Evolutionary conservation across 2,888 invertebrate genomes (phyloP).

Genomic region (Punctoribates punctum): DNA sequence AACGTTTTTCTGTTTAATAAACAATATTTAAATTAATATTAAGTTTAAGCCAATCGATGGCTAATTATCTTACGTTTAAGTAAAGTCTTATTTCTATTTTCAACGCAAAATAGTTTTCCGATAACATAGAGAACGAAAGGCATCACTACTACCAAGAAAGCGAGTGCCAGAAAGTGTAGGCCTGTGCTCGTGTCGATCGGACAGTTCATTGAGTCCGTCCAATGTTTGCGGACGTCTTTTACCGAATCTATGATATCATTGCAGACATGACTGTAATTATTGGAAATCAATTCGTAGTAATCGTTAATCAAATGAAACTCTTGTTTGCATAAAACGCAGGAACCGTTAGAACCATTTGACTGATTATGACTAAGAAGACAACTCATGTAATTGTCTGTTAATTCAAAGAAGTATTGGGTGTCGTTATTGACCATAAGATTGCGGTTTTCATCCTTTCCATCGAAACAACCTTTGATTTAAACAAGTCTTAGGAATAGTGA

Average conservation of each 20-base stretch:
- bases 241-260: slow-evolving; percentile 18
- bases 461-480: background rate
- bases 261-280: slow-evolving; percentile 4
- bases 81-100: background rate
- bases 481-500: background rate
- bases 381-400: background rate
- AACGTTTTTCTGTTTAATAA: background rate
- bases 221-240: slow-evolving; percentile 20
- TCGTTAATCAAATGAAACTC: background rate
- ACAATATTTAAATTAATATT: background rate
- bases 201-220: background rate
- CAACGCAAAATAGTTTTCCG: slow-evolving; percentile 8
- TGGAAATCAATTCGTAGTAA: background rate
- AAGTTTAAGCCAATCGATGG: background rate
- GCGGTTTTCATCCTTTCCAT: background rate
- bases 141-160: background rate
- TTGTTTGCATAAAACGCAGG: background rate
- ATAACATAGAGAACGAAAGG: background rate
- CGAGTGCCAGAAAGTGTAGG: background rate
- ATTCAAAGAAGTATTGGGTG: background rate
- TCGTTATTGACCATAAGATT: slow-evolving; percentile 14
- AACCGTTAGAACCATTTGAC: background rate
- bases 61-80: background rate
- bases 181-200: background rate
- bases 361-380: background rate